These are phyloP conservation scores for Margaritifera margaritifera DNA, from an alignment of 2,888 invertebrate genomes.

Conservation along the genomic window DNA sequence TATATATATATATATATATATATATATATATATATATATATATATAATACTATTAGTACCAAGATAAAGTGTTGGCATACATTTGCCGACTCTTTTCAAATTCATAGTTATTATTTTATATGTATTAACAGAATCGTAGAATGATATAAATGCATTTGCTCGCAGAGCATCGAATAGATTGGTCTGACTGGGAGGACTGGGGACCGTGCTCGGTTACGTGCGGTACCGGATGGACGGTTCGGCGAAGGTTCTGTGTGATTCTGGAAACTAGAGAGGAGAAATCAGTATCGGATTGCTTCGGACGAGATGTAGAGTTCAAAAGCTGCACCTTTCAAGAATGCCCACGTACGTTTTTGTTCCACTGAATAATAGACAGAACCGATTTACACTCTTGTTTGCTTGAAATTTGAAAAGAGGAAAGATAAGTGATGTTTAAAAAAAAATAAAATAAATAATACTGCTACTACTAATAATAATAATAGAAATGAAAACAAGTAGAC, in stretches of 20 bases:
- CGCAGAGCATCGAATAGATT: constrained; percentile 46
- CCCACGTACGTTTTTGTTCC: constrained; percentile 50
- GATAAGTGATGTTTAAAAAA: too few relatives aligned
- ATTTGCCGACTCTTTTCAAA: too few relatives aligned
- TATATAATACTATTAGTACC: neutral
- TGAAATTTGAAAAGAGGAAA: too few relatives aligned
- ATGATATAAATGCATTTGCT: constrained; percentile 2
- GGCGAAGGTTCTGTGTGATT: constrained; percentile 51
- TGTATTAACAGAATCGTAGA: too few relatives aligned
- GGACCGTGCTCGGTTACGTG: constrained; percentile 58
- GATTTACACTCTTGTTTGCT: too few relatives aligned
- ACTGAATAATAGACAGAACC: neutral
- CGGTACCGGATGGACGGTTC: constrained; percentile 50
- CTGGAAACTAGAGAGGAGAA: constrained; percentile 27
- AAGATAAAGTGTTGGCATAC: neutral
- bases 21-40: neutral
- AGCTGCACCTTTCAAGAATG: constrained; percentile 49
- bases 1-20: neutral
- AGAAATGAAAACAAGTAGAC: too few relatives aligned
- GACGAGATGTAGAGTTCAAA: constrained; percentile 52
- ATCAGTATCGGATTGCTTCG: constrained; percentile 51
- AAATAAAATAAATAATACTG: too few relatives aligned
- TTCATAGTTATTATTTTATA: too few relatives aligned
- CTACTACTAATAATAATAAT: too few relatives aligned
- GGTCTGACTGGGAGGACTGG: constrained; percentile 60